A percentile compares a stretch with the other conserved stretches of the same genome.
These are phyloP conservation scores for Sorex maritimensis DNA, from an alignment of 2,797 vertebrate species.

Conservation along the genomic window DNA sequence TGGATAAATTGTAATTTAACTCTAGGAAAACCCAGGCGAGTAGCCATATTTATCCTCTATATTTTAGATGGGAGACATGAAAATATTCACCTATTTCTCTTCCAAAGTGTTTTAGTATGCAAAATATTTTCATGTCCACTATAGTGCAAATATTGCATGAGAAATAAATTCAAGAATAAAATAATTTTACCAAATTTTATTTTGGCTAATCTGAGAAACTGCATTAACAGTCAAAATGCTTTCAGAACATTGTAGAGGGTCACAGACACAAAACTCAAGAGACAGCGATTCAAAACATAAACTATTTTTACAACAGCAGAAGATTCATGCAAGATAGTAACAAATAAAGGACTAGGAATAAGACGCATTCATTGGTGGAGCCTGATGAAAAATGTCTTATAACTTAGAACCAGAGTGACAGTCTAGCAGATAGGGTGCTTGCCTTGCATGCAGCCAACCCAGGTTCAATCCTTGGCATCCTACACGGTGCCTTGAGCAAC, in stretches of 20 bases:
- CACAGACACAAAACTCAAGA: not conserved
- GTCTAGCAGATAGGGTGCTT: no score
- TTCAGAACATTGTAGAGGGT: not conserved
- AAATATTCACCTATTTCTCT: not conserved
- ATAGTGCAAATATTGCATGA: not conserved
- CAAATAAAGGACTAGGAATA: not conserved
- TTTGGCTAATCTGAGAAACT: constrained; percentile 32
- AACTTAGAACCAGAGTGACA: no score
- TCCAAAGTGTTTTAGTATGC: not conserved
- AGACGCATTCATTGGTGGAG: no score
- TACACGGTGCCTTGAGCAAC: no score
- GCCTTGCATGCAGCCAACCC: no score
- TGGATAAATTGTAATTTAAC: not conserved
- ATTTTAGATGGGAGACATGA: not conserved
- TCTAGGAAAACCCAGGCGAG: not conserved
- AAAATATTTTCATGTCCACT: not conserved
- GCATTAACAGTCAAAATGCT: constrained; percentile 22
- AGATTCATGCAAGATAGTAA: not conserved
- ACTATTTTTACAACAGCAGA: not conserved
- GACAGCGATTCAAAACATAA: not conserved
- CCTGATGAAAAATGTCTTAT: not conserved
- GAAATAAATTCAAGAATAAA: not conserved
- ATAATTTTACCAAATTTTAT: constrained; percentile 26
- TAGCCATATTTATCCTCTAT: not conserved
- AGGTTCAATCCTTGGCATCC: no score